Percentiles rank a stretch among this genome's conserved stretches.
Evolutionary conservation across 1,140 invertebrate species (phyloP).

Genomic region (Chironomus striatipennis): DNA sequence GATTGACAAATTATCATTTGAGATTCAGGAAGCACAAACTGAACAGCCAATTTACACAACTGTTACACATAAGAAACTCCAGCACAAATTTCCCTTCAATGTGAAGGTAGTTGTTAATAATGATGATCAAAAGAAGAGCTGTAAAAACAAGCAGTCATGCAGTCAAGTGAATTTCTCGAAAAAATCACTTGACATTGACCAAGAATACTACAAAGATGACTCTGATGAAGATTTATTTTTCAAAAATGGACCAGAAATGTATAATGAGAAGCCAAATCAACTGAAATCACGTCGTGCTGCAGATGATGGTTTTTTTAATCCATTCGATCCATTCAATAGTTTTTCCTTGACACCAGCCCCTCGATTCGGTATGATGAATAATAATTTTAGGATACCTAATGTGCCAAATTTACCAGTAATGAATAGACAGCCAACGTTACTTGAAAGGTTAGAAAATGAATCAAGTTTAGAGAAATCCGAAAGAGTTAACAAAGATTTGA

Average conservation of each 20-base stretch:
- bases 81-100: not conserved
- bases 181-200: not conserved
- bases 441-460: not conserved
- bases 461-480: not conserved
- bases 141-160: not conserved
- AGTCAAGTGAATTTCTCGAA: not conserved
- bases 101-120: not conserved
- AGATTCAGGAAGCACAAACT: not conserved
- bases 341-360: slow-evolving; percentile 17
- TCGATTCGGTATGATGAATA: not conserved
- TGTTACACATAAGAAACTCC: no score
- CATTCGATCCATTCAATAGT: not conserved
- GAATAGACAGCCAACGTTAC: not conserved
- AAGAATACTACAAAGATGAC: not conserved
- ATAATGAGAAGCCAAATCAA: not conserved
- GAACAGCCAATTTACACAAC: no score
- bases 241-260: not conserved
- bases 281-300: not conserved
- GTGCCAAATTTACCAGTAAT: not conserved
- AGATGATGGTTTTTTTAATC: not conserved
- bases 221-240: not conserved
- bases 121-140: not conserved
- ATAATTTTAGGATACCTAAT: not conserved
- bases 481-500: slow-evolving; percentile 4
- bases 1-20: not conserved